Conservation (phyloP, 2,113 vertebrate species). For the human region DNA sequence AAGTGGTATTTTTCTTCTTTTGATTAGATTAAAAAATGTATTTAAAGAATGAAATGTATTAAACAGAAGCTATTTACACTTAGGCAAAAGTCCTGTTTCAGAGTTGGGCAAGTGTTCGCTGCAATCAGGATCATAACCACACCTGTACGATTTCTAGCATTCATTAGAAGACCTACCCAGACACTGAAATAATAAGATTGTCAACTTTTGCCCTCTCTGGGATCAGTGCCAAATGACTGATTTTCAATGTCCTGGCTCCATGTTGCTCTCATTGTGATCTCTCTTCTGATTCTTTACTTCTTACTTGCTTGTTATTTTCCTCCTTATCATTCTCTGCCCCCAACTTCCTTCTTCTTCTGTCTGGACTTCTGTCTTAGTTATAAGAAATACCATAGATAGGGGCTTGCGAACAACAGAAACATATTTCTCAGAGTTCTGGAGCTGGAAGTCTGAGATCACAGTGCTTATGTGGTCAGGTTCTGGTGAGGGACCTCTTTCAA, state of each 20-base stretch:
- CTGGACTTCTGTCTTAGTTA: not conserved
- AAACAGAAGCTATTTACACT: not conserved
- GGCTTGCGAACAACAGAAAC: not conserved
- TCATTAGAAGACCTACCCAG: not conserved
- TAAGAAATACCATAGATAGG: not conserved
- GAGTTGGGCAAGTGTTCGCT: not conserved
- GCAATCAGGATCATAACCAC: not conserved
- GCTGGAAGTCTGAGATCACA: not conserved
- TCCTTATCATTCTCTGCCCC: not conserved
- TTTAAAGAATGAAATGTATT: not conserved
- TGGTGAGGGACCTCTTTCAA: not conserved
- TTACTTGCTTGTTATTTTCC: not conserved
- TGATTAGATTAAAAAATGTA: not conserved
- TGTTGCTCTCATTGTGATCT: not conserved
- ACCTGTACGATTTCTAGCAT: not conserved
- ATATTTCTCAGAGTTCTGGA: not conserved
- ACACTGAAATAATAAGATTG: not conserved
- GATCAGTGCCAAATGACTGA: not conserved
- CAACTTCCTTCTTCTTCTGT: not conserved
- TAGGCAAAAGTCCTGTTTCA: not conserved
- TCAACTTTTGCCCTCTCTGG: not conserved
- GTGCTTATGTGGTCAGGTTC: not conserved
- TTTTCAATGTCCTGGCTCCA: not conserved
- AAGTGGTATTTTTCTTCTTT: constrained; percentile 17
- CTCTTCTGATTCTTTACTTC: not conserved